phyloP scores from a whole-genome alignment of 2,113 vertebrate species.

The Gorsachius goisagi region DNA sequence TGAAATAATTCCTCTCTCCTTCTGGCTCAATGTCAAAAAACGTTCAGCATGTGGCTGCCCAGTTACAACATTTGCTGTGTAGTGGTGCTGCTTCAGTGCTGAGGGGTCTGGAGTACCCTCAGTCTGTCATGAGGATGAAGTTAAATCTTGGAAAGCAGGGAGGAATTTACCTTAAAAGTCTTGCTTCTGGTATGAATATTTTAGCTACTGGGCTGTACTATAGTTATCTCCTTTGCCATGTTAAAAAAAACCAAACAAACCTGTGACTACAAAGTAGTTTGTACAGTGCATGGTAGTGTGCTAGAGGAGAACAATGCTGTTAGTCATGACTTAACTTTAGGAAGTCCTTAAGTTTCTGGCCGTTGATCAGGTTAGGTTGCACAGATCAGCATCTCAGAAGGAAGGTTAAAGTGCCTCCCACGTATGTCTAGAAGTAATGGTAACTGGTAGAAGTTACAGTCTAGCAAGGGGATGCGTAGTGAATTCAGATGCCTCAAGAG shows the following conservation, averaged over 20 bases:
- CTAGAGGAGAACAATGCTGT: neutral
- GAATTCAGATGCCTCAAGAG: neutral
- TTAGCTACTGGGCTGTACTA: neutral
- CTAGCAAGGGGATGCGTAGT: fast-evolving
- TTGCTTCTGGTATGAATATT: neutral
- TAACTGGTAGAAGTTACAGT: neutral
- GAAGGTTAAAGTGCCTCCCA: neutral
- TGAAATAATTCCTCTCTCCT: neutral
- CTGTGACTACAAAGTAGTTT: neutral
- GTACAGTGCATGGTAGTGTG: neutral
- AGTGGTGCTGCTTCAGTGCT: neutral
- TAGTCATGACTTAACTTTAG: neutral
- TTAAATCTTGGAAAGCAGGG: neutral
- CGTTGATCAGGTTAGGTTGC: neutral
- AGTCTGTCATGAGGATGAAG: neutral
- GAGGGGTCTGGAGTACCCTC: neutral
- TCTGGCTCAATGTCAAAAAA: neutral
- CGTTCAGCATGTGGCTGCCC: neutral
- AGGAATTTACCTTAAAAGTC: neutral
- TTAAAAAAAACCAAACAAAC: neutral
- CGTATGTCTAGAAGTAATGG: neutral
- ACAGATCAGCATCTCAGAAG: neutral
- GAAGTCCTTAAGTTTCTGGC: neutral
- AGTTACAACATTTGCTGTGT: neutral
- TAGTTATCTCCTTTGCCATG: neutral